Conservation (phyloP, 2,797 vertebrate genomes). For the Bovichtus diacanthus region DNA sequence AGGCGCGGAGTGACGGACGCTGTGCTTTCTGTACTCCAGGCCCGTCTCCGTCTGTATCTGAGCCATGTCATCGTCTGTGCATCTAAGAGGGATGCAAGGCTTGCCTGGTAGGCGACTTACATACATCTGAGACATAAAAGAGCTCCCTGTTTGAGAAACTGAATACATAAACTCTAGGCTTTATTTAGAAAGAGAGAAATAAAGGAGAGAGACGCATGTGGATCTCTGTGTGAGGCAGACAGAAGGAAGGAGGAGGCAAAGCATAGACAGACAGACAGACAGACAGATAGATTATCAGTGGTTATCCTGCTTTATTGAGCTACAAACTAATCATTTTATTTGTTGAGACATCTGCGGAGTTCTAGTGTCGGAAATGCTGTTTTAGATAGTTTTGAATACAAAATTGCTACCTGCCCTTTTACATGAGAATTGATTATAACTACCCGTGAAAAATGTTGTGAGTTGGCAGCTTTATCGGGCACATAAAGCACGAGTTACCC, state of each 20-base stretch:
- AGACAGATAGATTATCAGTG: background rate
- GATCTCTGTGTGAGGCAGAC: conserved; percentile 10
- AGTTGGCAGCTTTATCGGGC: background rate
- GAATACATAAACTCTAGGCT: conserved; percentile 62
- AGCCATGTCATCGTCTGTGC: conserved; percentile 57
- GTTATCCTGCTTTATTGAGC: background rate
- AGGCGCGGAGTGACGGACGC: conserved; percentile 13
- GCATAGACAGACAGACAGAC: background rate
- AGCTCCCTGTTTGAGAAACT: conserved; percentile 56
- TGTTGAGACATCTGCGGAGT: background rate
- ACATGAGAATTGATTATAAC: background rate
- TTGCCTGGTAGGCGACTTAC: conserved; percentile 66
- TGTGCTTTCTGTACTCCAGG: conserved; percentile 24
- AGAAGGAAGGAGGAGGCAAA: background rate
- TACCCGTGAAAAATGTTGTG: background rate
- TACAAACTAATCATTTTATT: background rate
- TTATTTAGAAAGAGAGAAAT: conserved; percentile 48
- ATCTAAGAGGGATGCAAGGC: conserved; percentile 48
- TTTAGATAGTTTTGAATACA: background rate
- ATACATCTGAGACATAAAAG: conserved; percentile 66
- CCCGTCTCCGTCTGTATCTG: conserved; percentile 40
- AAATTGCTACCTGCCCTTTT: background rate
- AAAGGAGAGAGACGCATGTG: conserved; percentile 11
- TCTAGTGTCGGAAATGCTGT: background rate
- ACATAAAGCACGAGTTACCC: conserved; percentile 9